A percentile compares a stretch with the other conserved stretches of the same genome.
Conservation (phyloP, 2,797 vertebrate genomes). For the Emys orbicularis region DNA sequence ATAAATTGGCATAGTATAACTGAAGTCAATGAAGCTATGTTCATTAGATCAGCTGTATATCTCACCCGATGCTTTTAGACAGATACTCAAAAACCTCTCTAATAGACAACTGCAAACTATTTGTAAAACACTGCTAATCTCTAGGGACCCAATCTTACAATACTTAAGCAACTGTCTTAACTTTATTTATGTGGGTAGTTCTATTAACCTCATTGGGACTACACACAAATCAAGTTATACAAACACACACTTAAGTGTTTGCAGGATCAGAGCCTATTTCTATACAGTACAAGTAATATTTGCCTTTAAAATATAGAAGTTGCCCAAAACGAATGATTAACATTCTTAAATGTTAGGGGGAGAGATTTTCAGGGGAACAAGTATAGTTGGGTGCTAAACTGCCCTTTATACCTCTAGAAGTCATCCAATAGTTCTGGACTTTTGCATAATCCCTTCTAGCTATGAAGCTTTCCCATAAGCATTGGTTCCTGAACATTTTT, state of each 20-base stretch:
- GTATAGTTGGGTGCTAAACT: neutral
- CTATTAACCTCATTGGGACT: neutral
- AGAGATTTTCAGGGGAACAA: neutral
- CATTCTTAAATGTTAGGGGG: neutral
- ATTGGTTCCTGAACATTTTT: neutral
- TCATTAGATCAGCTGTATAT: neutral
- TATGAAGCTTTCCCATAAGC: neutral
- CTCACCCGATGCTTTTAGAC: neutral
- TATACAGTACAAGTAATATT: neutral
- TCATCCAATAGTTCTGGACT: neutral
- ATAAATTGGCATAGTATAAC: neutral
- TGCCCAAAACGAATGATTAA: neutral
- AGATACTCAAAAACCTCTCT: neutral
- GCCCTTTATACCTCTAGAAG: neutral
- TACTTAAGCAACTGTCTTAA: neutral
- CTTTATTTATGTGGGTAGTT: neutral
- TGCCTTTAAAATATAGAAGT: neutral
- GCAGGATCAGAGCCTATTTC: neutral
- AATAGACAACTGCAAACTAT: neutral
- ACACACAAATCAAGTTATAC: neutral
- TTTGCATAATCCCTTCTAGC: neutral
- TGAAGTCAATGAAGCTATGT: neutral
- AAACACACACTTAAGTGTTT: neutral
- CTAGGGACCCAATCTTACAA: neutral
- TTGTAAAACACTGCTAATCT: neutral